A percentile compares a stretch with the other conserved stretches of the same genome.
phyloP scores from a whole-genome alignment of 2,113 vertebrate species.

The human region DNA sequence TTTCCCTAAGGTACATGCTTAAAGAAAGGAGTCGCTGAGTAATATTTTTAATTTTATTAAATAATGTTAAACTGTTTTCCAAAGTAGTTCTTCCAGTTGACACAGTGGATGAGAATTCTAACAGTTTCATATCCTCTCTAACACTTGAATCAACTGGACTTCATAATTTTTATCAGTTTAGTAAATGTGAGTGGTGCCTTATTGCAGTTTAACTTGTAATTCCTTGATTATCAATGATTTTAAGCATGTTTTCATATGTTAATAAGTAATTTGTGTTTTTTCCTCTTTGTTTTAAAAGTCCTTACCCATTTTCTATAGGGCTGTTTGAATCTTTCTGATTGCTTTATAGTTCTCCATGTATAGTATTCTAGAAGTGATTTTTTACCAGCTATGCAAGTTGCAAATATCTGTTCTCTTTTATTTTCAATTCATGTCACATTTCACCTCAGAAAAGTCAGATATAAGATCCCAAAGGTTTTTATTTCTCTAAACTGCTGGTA shows the following conservation, averaged over 20 bases:
- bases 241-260: not conserved
- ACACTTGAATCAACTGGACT: not conserved
- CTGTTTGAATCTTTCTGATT: not conserved
- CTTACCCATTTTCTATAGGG: not conserved
- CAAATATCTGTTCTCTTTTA: not conserved
- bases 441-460: constrained; percentile 51
- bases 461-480: constrained; percentile 32
- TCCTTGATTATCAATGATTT: constrained; percentile 23
- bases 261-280: not conserved
- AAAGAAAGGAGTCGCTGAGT: not conserved
- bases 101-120: not conserved
- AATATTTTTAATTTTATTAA: constrained; percentile 32
- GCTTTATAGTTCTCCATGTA: not conserved
- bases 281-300: not conserved
- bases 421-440: constrained; percentile 42
- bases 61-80: not conserved
- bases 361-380: not conserved
- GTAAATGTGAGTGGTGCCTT: not conserved
- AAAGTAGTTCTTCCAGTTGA: not conserved
- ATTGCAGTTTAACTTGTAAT: constrained; percentile 15
- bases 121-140: not conserved
- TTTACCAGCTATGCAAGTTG: not conserved
- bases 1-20: not conserved
- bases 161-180: constrained; percentile 5
- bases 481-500: constrained; percentile 63